Percentiles rank a stretch among this genome's conserved stretches.
Conservation (phyloP, 1,140 invertebrate species). For the Helicoverpa zea region DNA sequence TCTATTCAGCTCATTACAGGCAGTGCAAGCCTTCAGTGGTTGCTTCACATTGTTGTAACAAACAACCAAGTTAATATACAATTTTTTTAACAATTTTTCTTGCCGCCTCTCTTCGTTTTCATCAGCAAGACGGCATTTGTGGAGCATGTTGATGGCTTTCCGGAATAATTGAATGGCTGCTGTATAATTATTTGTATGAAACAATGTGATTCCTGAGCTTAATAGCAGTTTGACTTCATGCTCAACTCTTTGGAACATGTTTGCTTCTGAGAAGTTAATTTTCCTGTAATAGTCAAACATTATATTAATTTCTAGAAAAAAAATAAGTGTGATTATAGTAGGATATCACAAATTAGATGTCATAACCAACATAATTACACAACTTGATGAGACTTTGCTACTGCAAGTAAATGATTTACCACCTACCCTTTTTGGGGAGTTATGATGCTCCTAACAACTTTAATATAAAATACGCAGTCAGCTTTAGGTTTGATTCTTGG, state of each 20-base stretch:
- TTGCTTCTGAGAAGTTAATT: constrained; percentile 72
- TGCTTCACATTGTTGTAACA: constrained; percentile 89
- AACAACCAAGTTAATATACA: constrained; percentile 91
- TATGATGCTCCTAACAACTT: constrained; percentile 73
- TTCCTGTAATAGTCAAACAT: constrained; percentile 64
- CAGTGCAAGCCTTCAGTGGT: constrained; percentile 87
- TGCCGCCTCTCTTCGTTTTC: constrained; percentile 89
- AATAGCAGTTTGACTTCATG: constrained; percentile 74
- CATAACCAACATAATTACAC: too few species aligned
- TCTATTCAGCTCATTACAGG: constrained; percentile 87
- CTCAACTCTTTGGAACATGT: constrained; percentile 75
- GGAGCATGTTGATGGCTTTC: constrained; percentile 72
- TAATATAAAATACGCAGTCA: constrained; percentile 79
- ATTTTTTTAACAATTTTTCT: constrained; percentile 87
- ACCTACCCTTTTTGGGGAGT: constrained; percentile 74
- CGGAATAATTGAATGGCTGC: constrained; percentile 73
- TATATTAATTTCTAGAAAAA: background rate
- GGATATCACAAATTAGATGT: too few species aligned
- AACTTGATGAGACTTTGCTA: background rate
- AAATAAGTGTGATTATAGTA: too few species aligned
- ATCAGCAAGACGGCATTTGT: constrained; percentile 86
- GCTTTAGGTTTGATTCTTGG: constrained; percentile 80
- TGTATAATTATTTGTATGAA: constrained; percentile 70
- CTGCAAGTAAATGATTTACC: background rate
- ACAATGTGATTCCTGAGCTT: constrained; percentile 66